Evolutionary conservation across 2,797 vertebrate species (phyloP), one percentile per base, ranked within the genome.

Genomic region (Eleutherodactylus coqui): DNA sequence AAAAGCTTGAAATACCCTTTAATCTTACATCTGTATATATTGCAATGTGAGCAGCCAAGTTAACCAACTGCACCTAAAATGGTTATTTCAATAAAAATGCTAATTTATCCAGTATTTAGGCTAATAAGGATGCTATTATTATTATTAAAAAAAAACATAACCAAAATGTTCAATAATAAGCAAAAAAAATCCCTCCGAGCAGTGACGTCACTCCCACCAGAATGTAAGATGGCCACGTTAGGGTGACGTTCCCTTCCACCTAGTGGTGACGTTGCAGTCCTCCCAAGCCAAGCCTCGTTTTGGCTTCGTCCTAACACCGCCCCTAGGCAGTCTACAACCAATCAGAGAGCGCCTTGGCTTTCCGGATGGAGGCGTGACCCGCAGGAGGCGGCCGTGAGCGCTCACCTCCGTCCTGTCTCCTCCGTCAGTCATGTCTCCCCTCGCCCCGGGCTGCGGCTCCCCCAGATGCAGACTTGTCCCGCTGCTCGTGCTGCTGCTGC

Each of bases 401-500:
- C 36, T 2, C 78, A 2, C 19, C n/a, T n/a, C 27, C 38, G 29
- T 69, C 0, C 45, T 62, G 5, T 32, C 55, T 19, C 8, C 41
- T 2, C 7, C 67, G 79, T 62, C 84, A 75, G 83, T 86, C 87
- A 85, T 88, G 83, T 83, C 79, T 83, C 43, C 87, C 60, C 49
- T 60, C 43, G 73, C 41, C 76, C 49, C 64, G 32, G 38, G 47
- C 8, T 53, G 27, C 14, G 67, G 75, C 21, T 36, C 47, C 67
- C 58, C 19, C 24, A 14, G 6, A 5, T 36, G 14, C 0, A 24
- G 6, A 0, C 1, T 91, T 45, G 2, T 93, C 73, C 1, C 92
- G 17, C 29, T 49, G 32, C 32, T 84, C 0, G 29, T 84, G 38
- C n/a, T 90, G 6, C 36, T 82, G 29, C 16, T 90, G 47, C 93